A percentile compares a stretch with the other conserved stretches of the same genome.
These are phyloP conservation scores for Ethmia dodecea DNA, from an alignment of 2,888 invertebrate species.

Conservation along the genomic window DNA sequence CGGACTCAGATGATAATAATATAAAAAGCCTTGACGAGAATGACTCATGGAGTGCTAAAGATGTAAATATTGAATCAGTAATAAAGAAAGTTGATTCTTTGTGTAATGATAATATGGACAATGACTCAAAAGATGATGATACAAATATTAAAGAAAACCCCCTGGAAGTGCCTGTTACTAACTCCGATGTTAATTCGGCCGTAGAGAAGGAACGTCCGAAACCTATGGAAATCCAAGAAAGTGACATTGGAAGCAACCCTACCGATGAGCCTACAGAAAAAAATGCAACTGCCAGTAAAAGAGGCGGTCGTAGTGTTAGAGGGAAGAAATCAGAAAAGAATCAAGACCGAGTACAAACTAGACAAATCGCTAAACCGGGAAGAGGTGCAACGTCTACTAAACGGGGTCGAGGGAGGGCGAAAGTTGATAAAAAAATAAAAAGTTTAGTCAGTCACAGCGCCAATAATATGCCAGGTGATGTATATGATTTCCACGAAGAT, in stretches of 20 bases:
- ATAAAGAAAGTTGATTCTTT: constrained; percentile 87
- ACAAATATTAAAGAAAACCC: too few species aligned
- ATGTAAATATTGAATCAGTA: constrained; percentile 88
- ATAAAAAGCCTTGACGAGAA: constrained; percentile 81
- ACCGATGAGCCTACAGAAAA: constrained; percentile 34
- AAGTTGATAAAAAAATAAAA: constrained; percentile 73
- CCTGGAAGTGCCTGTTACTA: constrained; percentile 1
- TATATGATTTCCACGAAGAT: constrained; percentile 95
- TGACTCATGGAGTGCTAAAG: constrained; percentile 88
- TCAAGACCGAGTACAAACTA: constrained; percentile 60
- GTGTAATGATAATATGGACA: constrained; percentile 63
- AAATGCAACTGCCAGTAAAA: constrained; percentile 33
- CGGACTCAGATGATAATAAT: constrained; percentile 28
- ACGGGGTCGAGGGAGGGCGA: constrained; percentile 71
- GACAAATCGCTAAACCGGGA: constrained; percentile 61
- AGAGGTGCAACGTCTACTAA: constrained; percentile 50
- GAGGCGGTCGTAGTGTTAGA: constrained; percentile 58
- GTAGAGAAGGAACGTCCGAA: neutral
- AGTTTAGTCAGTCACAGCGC: constrained; percentile 66
- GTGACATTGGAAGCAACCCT: constrained; percentile 21
- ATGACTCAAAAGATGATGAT: constrained; percentile 25
- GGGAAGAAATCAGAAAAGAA: constrained; percentile 62
- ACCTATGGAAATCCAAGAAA: constrained; percentile 16
- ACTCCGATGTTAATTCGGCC: neutral
- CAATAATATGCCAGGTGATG: constrained; percentile 82